Evolutionary conservation across 2,888 invertebrate genomes (phyloP).

Genomic region (Andrena camellia): DNA sequence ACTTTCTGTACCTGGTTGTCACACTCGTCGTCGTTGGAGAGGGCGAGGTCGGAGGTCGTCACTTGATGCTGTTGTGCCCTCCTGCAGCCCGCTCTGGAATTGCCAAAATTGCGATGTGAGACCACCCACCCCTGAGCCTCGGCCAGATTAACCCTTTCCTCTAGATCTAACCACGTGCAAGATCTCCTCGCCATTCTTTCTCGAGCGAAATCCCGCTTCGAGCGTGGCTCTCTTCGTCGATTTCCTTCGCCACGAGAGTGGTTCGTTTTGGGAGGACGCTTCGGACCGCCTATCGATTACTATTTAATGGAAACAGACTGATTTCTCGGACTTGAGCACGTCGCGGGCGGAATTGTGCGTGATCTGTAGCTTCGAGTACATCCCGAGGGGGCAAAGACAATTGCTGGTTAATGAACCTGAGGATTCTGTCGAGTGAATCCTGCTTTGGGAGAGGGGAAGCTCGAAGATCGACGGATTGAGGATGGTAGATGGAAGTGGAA

Average conservation of each 20-base stretch:
- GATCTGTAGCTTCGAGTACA: too few relatives aligned
- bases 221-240: background rate
- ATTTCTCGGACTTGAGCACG: conserved; percentile 16
- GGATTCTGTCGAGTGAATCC: too few relatives aligned
- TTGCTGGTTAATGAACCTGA: too few relatives aligned
- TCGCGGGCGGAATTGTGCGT: background rate
- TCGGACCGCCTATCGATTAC: background rate
- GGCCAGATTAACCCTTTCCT: conserved; percentile 8
- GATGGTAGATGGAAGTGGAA: too few relatives aligned
- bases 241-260: background rate
- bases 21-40: conserved; percentile 85
- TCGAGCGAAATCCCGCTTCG: background rate
- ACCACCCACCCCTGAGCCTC: conserved; percentile 49
- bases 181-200: background rate
- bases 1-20: conserved; percentile 82
- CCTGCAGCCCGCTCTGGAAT: conserved; percentile 83
- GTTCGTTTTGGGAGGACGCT: conserved; percentile 3
- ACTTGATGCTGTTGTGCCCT: conserved; percentile 83
- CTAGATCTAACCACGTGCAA: background rate
- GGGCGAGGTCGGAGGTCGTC: conserved; percentile 85
- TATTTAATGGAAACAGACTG: conserved; percentile 9
- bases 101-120: conserved; percentile 76
- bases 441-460: too few relatives aligned
- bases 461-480: too few relatives aligned
- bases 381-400: too few relatives aligned